Evolutionary conservation across 2,888 invertebrate genomes (phyloP), one percentile per base, ranked within the genome.

Genomic region (Rapana venosa): DNA sequence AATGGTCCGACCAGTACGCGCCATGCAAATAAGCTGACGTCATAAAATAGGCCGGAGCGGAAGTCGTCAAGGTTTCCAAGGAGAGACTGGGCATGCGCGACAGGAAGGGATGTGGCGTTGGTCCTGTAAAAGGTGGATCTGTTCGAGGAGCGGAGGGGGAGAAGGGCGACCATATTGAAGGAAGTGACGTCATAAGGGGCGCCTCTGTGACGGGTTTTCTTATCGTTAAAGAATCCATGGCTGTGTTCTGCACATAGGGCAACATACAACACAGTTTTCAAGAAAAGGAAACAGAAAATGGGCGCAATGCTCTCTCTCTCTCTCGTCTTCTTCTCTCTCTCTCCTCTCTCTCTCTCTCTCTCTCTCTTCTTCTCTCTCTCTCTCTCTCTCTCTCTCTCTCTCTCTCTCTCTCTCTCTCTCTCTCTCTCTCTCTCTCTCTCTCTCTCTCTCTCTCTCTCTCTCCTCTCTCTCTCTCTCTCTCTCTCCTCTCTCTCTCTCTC

Each of bases 131-230:
- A 61, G 61, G 22, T 1, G 61, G 32, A 22, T 66, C 83, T 15
- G 13, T 13, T 4, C 47, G 26, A 0, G 74, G 13, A 2, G 74
- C 26, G 47, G 74, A n/a, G 1, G 70, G 1, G 2, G 47, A 17
- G n/a, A 87, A 47, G 17, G 87, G 87, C n/a, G 87, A 74, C 87
- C 87, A 87, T 36, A 87, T 74, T n/a, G 87, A n/a, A n/a, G 74
- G 87, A 70, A 36, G 87, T 36, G 87, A 74, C 87, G 87, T n/a
- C 47, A 32, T 13, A 0, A 22, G 47, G 47, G 87, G 36, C 0
- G 30, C n/a, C 15, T 86, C 86, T 32, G 86, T 20, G n/a, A 20
- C 66, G 66, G 86, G 30, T 66, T 86, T 58, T 5, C 32, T 61
- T 17, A 32, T 2, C 0, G 58, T 15, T 17, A 74, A 74, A 26